Conservation (phyloP, 2,113 vertebrate genomes). For the Mesembrinibis cayennensis region DNA sequence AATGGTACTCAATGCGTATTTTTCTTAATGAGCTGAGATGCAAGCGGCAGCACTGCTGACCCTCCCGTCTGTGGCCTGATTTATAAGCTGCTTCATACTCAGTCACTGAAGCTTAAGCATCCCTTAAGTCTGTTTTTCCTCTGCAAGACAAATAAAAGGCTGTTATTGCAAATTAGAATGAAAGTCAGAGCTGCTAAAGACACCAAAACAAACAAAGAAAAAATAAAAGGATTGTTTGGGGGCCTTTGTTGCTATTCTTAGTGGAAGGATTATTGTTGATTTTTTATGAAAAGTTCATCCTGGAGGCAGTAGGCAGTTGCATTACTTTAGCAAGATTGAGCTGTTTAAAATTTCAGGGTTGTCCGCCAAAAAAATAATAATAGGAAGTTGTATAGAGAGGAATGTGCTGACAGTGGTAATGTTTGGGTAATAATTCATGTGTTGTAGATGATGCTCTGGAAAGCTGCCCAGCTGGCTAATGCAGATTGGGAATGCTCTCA, state of each 20-base stretch:
- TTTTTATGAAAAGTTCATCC: conserved; percentile 54
- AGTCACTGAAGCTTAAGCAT: neutral
- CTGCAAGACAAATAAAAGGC: neutral
- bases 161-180: neutral
- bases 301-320: conserved; percentile 49
- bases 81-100: neutral
- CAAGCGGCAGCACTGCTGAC: neutral
- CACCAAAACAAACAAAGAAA: neutral
- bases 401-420: conserved; percentile 76
- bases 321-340: conserved; percentile 61
- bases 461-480: conserved; percentile 64
- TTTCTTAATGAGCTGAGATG: neutral
- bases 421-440: conserved; percentile 70
- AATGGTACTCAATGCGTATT: neutral
- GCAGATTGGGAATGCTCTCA: conserved; percentile 45
- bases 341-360: conserved; percentile 74
- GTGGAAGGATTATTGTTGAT: conserved; percentile 24
- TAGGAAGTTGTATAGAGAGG: conserved; percentile 63
- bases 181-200: conserved; percentile 1
- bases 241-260: neutral
- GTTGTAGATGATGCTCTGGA: conserved; percentile 66
- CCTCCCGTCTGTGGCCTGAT: neutral
- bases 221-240: neutral
- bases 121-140: neutral
- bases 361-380: conserved; percentile 70